Conservation (phyloP, 2,888 invertebrate species). For the Folsomia candida region DNA sequence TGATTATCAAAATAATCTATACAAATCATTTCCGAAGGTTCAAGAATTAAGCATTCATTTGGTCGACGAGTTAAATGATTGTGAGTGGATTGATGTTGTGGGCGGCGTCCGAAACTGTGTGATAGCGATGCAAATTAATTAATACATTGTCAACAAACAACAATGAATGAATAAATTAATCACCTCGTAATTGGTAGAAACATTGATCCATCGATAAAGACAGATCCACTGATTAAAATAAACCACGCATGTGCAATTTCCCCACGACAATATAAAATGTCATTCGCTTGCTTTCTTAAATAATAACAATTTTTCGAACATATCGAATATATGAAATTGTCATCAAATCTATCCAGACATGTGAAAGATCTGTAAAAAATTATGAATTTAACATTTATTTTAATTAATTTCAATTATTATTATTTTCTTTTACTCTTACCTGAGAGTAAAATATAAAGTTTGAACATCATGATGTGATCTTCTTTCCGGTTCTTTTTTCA, state of each 20-base stretch:
- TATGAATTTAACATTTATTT: no score
- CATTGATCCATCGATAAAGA: constrained; percentile 82
- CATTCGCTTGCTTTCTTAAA: constrained; percentile 43
- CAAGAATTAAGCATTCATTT: constrained; percentile 80
- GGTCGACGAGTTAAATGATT: constrained; percentile 67
- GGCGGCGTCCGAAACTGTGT: constrained; percentile 77
- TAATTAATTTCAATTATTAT: no score
- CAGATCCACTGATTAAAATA: constrained; percentile 75
- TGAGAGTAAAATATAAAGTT: constrained; percentile 40
- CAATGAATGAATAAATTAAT: no score
- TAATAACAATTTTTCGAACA: constrained; percentile 30
- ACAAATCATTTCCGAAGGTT: constrained; percentile 78
- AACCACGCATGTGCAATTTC: constrained; percentile 80
- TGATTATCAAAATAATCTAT: constrained; percentile 44
- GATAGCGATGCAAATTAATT: no score
- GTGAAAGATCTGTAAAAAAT: constrained; percentile 40
- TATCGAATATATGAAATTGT: constrained; percentile 29
- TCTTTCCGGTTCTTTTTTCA: constrained; percentile 60
- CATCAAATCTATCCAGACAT: constrained; percentile 36
- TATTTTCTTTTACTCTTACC: no score
- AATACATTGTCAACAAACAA: no score
- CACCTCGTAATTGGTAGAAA: constrained; percentile 66
- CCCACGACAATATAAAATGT: constrained; percentile 65
- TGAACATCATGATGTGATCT: constrained; percentile 57
- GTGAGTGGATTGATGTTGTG: constrained; percentile 72